Evolutionary conservation across 2,888 invertebrate species (phyloP), one percentile per base, ranked within the genome.

Genomic region (Eugnorisma glareosa): DNA sequence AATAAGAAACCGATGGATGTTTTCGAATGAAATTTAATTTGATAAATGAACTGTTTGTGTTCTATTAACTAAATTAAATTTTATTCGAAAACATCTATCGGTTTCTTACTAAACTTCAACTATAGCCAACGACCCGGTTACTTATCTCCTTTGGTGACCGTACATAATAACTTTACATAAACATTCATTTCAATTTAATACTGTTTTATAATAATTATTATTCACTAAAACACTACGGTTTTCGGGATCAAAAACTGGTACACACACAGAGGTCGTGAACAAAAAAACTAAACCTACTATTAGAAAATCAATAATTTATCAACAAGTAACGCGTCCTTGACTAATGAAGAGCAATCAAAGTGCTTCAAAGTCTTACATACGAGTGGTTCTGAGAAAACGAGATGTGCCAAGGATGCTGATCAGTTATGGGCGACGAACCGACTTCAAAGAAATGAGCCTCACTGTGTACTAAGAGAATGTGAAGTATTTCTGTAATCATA

Each of bases 361-460:
- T 11, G 40, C 54, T 63, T 43, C 35, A 28, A 67, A 63, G 40
- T 64, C 3, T 82, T 35, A 6, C 63, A 28, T 21, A 40, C 28
- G 54, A 78, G 48, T 57, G 79, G 21, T 64, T 78, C 61, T 15
- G 3, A 51, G 57, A 35, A 71, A 35, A 48, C 21, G 24, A 61
- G 54, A 54, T 48, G 35, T 48, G 13, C 48, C 28, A 61, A 82
- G 59, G 63, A 51, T 37, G n/a, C 35, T 37, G 61, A 75, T 76
- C 54, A 24, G 28, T 57, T 43, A 37, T 45, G 28, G 15, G 28
- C 48, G 45, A 57, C 43, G 54, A 10, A 64, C 21, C 3, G 35
- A 67, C 83, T 67, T 83, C 83, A 83, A 81, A 81, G 67, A 61
- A 83, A 64, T 40, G 18, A 0, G n/a, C 57, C 35, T 8, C 31